These are phyloP conservation scores for Anas platyrhynchos DNA, from an alignment of 2,113 vertebrate species.

Conservation along the genomic window DNA sequence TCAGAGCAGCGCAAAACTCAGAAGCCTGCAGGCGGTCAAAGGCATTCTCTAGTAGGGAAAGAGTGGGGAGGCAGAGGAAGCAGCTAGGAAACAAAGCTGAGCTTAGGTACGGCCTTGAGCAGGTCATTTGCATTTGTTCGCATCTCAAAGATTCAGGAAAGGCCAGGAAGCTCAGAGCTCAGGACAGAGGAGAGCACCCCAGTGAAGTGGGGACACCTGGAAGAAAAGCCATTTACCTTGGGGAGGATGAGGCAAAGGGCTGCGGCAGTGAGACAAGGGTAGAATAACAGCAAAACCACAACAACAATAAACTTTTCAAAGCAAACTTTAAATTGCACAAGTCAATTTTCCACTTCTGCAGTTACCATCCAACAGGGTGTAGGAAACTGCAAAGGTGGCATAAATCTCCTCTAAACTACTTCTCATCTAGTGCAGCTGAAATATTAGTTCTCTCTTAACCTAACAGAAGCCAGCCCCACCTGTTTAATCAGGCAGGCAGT, in stretches of 20 bases:
- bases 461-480: background rate
- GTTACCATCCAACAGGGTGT: background rate
- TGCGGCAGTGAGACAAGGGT: background rate
- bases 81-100: background rate
- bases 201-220: background rate
- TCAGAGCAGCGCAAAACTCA: background rate
- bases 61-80: background rate
- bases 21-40: background rate
- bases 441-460: rapidly evolving
- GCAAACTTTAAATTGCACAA: background rate
- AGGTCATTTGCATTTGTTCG: rapidly evolving
- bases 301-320: background rate
- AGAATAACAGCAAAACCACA: too few species aligned
- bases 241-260: background rate
- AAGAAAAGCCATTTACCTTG: background rate
- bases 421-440: background rate
- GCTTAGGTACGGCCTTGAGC: rapidly evolving
- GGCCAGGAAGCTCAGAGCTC: background rate
- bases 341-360: background rate
- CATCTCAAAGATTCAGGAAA: background rate
- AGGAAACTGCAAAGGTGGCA: background rate
- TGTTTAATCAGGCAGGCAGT: background rate
- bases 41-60: background rate
- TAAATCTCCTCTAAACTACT: too few species aligned
- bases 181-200: background rate